Evolutionary conservation across 2,888 invertebrate species (phyloP).

Genomic region (Mactromeris polynyma): DNA sequence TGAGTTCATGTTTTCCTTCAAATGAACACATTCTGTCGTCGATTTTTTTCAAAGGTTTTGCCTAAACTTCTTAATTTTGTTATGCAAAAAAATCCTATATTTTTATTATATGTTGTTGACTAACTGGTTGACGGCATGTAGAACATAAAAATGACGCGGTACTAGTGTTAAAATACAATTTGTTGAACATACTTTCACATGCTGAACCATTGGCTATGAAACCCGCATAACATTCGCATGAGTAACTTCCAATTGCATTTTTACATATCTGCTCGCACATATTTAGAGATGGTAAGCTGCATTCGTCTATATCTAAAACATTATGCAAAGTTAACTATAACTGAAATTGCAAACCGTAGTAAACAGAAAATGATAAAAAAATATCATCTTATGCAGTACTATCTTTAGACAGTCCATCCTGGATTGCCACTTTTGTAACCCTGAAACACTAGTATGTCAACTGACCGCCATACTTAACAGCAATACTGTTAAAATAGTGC

Average conservation of each 20-base stretch:
- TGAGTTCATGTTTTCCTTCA: no score
- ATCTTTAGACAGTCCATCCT: not conserved
- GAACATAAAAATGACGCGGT: no score
- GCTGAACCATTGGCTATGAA: slow-evolving; percentile 41
- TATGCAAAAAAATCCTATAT: not conserved
- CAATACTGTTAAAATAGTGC: not conserved
- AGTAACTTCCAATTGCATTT: slow-evolving; percentile 69
- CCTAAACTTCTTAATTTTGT: no score
- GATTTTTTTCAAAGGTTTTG: not conserved
- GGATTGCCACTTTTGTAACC: not conserved
- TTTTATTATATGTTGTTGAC: no score
- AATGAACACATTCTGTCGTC: not conserved
- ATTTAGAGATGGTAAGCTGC: slow-evolving; percentile 67
- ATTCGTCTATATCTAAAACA: slow-evolving; percentile 76
- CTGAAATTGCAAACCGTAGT: no score
- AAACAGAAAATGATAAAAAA: not conserved
- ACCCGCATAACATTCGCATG: slow-evolving; percentile 91
- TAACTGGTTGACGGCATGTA: no score
- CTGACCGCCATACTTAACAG: not conserved
- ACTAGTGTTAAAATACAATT: not conserved
- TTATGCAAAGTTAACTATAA: no score
- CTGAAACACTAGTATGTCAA: not conserved
- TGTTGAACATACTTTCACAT: slow-evolving; percentile 1
- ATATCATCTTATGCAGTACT: not conserved
- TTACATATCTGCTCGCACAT: slow-evolving; percentile 74